Evolutionary conservation across 2,797 vertebrate genomes (phyloP).

Genomic region (Meriones psammophilus): DNA sequence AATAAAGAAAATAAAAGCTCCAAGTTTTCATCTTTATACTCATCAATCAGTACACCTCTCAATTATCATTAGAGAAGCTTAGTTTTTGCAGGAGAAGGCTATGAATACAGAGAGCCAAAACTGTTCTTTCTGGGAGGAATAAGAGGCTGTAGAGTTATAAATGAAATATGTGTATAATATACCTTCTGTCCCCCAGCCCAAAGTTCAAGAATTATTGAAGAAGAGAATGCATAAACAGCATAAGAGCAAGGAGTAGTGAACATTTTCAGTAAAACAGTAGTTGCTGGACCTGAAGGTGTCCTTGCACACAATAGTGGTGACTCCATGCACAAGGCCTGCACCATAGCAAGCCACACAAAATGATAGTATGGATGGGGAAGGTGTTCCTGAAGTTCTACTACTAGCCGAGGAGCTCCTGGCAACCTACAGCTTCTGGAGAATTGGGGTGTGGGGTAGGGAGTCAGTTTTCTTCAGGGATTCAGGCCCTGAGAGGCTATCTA

Average conservation of each 20-base stretch:
- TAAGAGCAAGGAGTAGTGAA: neutral
- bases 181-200: neutral
- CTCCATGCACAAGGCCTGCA: neutral
- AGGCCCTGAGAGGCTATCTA: neutral
- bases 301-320: neutral
- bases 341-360: neutral
- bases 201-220: neutral
- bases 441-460: neutral
- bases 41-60: neutral
- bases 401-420: neutral
- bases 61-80: neutral
- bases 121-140: neutral
- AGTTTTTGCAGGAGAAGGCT: neutral
- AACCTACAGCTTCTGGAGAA: neutral
- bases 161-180: neutral
- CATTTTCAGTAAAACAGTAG: neutral
- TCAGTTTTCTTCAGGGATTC: neutral
- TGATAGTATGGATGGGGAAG: neutral
- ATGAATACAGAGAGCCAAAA: neutral
- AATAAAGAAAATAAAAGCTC: neutral
- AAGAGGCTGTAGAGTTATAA: neutral
- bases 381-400: neutral
- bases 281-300: neutral
- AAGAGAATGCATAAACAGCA: neutral
- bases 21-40: neutral